phyloP scores from a whole-genome alignment of 2,888 invertebrate genomes.

The Tinea pellionella region DNA sequence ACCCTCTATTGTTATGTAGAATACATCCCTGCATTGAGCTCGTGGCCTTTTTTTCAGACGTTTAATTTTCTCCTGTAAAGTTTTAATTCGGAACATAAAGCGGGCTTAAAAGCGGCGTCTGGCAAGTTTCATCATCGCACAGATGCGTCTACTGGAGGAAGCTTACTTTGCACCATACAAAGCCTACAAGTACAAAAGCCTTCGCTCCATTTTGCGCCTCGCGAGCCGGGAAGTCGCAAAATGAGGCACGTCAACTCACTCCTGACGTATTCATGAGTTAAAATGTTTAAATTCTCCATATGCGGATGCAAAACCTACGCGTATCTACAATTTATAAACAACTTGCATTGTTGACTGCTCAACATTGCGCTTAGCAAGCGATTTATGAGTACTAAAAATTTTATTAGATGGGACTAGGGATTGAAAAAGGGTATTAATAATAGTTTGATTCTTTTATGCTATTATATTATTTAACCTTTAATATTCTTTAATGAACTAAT shows the following conservation, averaged over 20 bases:
- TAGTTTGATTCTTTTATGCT: no score
- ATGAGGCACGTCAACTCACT: slow-evolving; percentile 52
- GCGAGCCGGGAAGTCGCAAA: slow-evolving; percentile 56
- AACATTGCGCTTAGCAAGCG: slow-evolving; percentile 16
- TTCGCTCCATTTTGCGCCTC: slow-evolving; percentile 62
- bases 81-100: slow-evolving; percentile 66
- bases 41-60: slow-evolving; percentile 40
- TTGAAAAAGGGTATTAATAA: no score
- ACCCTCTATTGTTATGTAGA: neutral
- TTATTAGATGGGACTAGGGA: no score
- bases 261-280: slow-evolving; percentile 31
- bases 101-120: slow-evolving; percentile 64
- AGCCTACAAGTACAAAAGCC: slow-evolving; percentile 66
- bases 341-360: slow-evolving; percentile 15
- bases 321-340: neutral
- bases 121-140: slow-evolving; percentile 67
- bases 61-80: slow-evolving; percentile 64
- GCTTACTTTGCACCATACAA: slow-evolving; percentile 66
- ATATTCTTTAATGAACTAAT: no score
- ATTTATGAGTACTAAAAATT: no score
- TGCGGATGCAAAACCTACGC: neutral
- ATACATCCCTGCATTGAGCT: slow-evolving; percentile 1
- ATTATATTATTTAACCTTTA: no score
- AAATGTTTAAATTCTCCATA: slow-evolving; percentile 26
- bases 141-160: slow-evolving; percentile 59